Base-by-base conservation (phyloP, 2,888 invertebrate genomes). In the Gymnoscelis rufifasciata region DNA sequence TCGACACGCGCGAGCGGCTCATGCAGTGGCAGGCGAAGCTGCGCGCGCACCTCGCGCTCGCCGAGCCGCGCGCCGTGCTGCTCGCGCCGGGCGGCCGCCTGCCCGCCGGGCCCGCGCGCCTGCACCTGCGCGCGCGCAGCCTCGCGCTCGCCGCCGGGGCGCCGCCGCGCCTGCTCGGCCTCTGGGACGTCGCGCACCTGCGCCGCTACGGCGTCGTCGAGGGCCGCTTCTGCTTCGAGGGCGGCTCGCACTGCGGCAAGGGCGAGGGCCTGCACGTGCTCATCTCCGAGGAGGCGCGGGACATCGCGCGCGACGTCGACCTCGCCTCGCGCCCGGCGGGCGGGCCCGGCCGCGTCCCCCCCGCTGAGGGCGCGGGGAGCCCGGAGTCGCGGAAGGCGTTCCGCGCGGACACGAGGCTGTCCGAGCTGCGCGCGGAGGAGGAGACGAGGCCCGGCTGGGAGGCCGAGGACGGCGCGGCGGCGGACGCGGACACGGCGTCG, bases 181-280 rank as follows among this genome's bases (percentile, higher is more conserved):
- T 91, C 42, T 94, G 93, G 93, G 91, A 92, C 64, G 89, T 93
- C 42, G 90, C 86, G 5, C 92, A 93, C 63, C 87, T 93, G 15
- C 90, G 91, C 58, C 91, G 95, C 38, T 97, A 95, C 76, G 96
- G 97, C 3, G 93, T 95, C 24, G 93, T 96, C 37, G 96, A 96
- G 54, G 94, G 94, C 10, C 89, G 94, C 47, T 96, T 97, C 74
- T 95, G 96, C 73, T 95, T 96, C 80, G 96, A 97, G 76, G 96
- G 96, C 2, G 97, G 95, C 2, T 94, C 96, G 1, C 90, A 93
- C 51, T 96, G 96, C 78, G 95, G 95, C 11, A 93, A 93, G 65
- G 95, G 94, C 7, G 94, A 94, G 71, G 95, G 95, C 0, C 83
- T 95, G 15, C 93, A 94, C 73, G 92, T 95, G 45, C 83, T 95